Conservation (phyloP, 2,888 invertebrate species). For the Vesta saturnalis region DNA sequence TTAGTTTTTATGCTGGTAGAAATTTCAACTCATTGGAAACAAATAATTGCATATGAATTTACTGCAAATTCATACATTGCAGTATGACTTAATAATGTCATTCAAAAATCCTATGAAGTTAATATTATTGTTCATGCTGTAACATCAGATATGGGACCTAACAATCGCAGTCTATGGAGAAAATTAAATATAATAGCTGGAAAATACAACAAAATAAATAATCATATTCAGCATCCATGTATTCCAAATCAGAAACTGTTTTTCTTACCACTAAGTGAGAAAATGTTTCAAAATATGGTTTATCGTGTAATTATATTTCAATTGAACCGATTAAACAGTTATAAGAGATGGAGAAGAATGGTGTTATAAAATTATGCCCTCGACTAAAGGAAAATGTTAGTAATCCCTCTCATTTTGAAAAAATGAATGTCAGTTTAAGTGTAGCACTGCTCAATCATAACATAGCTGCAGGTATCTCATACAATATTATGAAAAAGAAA, state of each 20-base stretch:
- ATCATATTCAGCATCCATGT: neutral
- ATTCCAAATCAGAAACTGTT: neutral
- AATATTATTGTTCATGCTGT: neutral
- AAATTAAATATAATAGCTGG: constrained; percentile 2
- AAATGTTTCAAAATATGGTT: neutral
- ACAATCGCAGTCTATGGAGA: neutral
- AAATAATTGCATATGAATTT: neutral
- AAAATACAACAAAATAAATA: neutral
- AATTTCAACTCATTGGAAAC: neutral
- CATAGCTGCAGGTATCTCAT: neutral
- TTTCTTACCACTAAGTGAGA: neutral
- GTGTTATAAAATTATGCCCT: neutral
- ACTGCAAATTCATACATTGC: neutral
- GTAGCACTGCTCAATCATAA: neutral
- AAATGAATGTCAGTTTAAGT: neutral
- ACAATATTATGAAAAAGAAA: neutral
- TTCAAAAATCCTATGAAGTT: neutral
- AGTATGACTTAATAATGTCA: neutral
- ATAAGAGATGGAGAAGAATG: neutral
- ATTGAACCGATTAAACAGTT: neutral
- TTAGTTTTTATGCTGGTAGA: neutral
- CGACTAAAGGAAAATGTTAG: neutral
- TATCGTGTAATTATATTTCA: neutral
- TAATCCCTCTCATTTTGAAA: constrained; percentile 2
- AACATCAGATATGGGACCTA: neutral